phyloP scores from a whole-genome alignment of 2,888 invertebrate genomes.

The Dioctria rufipes region DNA sequence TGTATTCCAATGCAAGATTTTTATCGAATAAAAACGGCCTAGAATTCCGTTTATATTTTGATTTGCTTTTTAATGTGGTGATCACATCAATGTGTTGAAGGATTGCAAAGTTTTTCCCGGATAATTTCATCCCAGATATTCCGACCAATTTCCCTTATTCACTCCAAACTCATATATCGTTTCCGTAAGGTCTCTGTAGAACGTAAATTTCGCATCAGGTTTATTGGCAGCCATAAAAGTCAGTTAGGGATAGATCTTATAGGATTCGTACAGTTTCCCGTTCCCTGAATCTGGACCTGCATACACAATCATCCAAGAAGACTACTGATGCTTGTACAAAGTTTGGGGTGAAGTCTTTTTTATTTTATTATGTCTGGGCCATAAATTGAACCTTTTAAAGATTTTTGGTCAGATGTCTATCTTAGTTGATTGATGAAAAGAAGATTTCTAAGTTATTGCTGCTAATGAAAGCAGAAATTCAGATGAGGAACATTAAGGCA shows the following conservation, averaged over 20 bases:
- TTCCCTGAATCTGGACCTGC: background rate
- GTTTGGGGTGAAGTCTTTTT: background rate
- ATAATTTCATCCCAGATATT: slow-evolving; percentile 18
- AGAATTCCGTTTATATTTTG: slow-evolving; percentile 10
- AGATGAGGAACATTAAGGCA: background rate
- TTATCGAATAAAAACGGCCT: slow-evolving; percentile 27
- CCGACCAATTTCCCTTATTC: slow-evolving; percentile 15
- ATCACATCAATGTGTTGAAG: slow-evolving; percentile 39
- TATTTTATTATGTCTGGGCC: slow-evolving; percentile 52
- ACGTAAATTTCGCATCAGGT: slow-evolving; percentile 53
- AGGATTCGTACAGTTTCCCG: background rate
- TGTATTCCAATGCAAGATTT: slow-evolving; percentile 8
- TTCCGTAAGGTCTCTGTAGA: slow-evolving; percentile 21
- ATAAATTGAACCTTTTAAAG: slow-evolving; percentile 54
- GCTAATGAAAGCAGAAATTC: slow-evolving; percentile 16
- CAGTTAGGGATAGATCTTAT: slow-evolving; percentile 37
- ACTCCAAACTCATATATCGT: slow-evolving; percentile 47
- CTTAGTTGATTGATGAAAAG: slow-evolving; percentile 35
- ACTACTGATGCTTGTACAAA: background rate
- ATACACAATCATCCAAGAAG: slow-evolving; percentile 9
- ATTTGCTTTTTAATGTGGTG: slow-evolving; percentile 42
- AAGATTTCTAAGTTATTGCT: slow-evolving; percentile 4
- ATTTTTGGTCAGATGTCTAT: slow-evolving; percentile 49
- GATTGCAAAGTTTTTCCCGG: slow-evolving; percentile 35
- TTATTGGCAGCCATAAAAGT: slow-evolving; percentile 53